Evolutionary conservation across 37 sponge, comb jelly and placozoan species (phyloP).

Genomic region (Amphimedon queenslandica): DNA sequence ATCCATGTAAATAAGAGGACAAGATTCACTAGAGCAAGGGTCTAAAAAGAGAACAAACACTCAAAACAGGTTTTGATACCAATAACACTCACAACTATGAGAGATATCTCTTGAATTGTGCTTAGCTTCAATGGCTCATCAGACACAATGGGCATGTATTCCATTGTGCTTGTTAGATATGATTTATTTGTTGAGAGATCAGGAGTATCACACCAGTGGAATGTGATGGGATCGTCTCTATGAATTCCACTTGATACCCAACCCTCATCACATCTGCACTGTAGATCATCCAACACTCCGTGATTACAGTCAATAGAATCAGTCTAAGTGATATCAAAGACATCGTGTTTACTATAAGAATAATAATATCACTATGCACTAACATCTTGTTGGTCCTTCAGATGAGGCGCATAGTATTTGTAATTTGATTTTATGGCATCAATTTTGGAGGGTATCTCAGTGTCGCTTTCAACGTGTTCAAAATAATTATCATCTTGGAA

Average conservation of each 20-base stretch:
- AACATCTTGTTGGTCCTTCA: not conserved
- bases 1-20: constrained; percentile 17
- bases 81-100: not conserved
- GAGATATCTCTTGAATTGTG: too few relatives aligned
- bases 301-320: too few relatives aligned
- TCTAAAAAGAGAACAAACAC: not conserved
- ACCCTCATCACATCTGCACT: constrained; percentile 68
- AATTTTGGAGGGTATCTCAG: constrained; percentile 35
- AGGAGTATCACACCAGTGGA: constrained; percentile 64
- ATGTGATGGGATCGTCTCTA: constrained; percentile 13
- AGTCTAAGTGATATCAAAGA: too few relatives aligned
- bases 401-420: not conserved
- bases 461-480: constrained; percentile 44
- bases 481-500: constrained; percentile 34
- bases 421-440: constrained; percentile 35
- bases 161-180: too few relatives aligned
- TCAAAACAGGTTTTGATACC: not conserved
- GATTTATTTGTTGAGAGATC: too few relatives aligned
- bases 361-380: not conserved
- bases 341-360: constrained; percentile 5
- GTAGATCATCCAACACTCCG: constrained; percentile 42
- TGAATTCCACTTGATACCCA: constrained; percentile 71
- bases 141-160: too few relatives aligned
- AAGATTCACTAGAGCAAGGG: constrained; percentile 17
- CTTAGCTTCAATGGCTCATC: too few relatives aligned